A percentile compares a stretch with the other conserved stretches of the same genome.
These are phyloP conservation scores for Drosophila ananassae DNA, from an alignment of 1,140 invertebrate genomes.

Conservation along the genomic window DNA sequence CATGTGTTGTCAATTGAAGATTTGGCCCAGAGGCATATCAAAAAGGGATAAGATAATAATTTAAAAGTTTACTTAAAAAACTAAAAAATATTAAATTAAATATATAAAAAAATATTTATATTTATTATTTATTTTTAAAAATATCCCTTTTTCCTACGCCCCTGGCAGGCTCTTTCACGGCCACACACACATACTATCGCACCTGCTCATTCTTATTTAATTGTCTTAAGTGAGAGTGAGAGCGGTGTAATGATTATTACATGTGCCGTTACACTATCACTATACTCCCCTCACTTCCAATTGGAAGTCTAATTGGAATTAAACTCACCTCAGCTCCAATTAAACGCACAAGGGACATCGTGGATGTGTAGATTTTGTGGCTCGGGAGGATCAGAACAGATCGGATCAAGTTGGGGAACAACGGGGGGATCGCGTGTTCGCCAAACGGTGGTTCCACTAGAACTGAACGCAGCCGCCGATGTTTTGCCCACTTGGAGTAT, in stretches of 20 bases:
- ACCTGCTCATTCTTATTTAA: neutral
- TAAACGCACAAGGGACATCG: constrained; percentile 77
- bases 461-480: constrained; percentile 73
- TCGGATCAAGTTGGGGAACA: constrained; percentile 4
- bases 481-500: constrained; percentile 18
- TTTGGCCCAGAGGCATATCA: constrained; percentile 1
- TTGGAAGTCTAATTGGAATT: neutral
- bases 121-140: neutral
- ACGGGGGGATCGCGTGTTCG: constrained; percentile 53
- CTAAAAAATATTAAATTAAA: neutral
- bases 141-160: neutral
- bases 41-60: neutral
- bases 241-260: neutral
- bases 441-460: constrained; percentile 73
- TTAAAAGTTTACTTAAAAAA: neutral
- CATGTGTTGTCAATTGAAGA: constrained; percentile 50
- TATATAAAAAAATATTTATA: neutral
- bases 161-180: constrained; percentile 1
- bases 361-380: constrained; percentile 13
- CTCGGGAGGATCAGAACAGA: neutral
- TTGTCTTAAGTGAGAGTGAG: constrained; percentile 1
- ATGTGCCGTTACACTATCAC: constrained; percentile 4
- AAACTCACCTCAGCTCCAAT: constrained; percentile 75
- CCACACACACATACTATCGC: constrained; percentile 2
- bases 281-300: neutral